Base-by-base conservation (phyloP, 2,797 vertebrate species). In the Phrynocephalus forsythii region DNA sequence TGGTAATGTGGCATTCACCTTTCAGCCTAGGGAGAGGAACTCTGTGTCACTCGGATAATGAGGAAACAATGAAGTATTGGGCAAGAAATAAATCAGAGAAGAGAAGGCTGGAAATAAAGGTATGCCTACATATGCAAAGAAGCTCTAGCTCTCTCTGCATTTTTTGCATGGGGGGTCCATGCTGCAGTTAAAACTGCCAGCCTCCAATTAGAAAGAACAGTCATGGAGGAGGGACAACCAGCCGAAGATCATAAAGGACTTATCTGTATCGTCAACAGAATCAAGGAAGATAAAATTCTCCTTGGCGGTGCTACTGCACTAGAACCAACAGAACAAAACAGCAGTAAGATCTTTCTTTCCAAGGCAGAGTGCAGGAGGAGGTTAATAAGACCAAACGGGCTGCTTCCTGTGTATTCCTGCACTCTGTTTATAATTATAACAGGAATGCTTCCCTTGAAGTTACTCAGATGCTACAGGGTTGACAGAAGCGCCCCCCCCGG, bases 361-460 rank as follows among this genome's bases (percentile, higher is more conserved):
- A 91, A 33, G 48, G 18, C 79, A 66, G 75, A 18, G 28, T 0
- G 5, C 7, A 1, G 82, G 28, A 11, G 48, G 5, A 48, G 79
- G 15, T 44, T 1, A 72, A 89, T 7, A 24, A 0, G 0, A 0
- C 15, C 87, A 0, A 11, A 63, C 73, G 79, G 13, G 85, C 82
- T 67, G 13, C 30, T 81, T 66, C 84, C 0, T 50, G 0, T 10
- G 78, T 0, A 1, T 44, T 78, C 1, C 22, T 48, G 81, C 0
- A 1, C 33, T 63, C 6, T 1, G 76, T 50, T 44, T 88, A 66
- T 88, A 56, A 83, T 85, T 50, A 85, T 84, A 84, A 91, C 0
- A 50, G 87, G 85, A 89, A 91, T 69, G n/a, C 67, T 91, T 69
- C 89, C 89, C 85, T 87, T 93, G 91, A 83, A 72, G 83, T 83